phyloP scores from a whole-genome alignment of 2,888 invertebrate species.

The Empis livida region DNA sequence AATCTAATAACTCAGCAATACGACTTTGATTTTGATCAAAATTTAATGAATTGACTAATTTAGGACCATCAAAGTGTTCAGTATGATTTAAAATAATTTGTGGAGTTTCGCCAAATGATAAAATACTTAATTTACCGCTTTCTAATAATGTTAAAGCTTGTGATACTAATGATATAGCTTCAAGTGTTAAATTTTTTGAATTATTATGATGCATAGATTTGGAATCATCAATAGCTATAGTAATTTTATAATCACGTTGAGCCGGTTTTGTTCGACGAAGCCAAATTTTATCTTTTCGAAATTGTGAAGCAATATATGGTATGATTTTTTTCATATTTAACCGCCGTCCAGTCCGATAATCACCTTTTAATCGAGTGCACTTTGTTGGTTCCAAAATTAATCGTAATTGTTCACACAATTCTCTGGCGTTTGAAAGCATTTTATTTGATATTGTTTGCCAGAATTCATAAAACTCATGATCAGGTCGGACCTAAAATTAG shows the following conservation, averaged over 20 bases:
- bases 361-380: constrained; percentile 82
- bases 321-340: constrained; percentile 97
- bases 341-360: constrained; percentile 90
- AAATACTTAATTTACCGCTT: constrained; percentile 81
- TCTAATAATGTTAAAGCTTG: constrained; percentile 85
- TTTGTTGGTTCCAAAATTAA: constrained; percentile 92
- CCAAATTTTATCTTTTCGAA: constrained; percentile 99
- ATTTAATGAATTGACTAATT: constrained; percentile 63
- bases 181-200: constrained; percentile 84
- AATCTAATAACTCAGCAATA: constrained; percentile 70
- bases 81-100: constrained; percentile 83
- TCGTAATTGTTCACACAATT: constrained; percentile 85
- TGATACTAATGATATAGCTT: constrained; percentile 83
- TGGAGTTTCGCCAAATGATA: constrained; percentile 80
- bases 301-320: constrained; percentile 97
- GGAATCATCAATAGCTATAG: constrained; percentile 94
- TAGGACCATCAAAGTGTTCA: constrained; percentile 67
- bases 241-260: constrained; percentile 90
- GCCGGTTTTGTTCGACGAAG: constrained; percentile 88
- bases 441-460: constrained; percentile 33
- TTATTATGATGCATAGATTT: constrained; percentile 79
- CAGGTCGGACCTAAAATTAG: constrained; percentile 18
- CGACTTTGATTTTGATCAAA: constrained; percentile 86
- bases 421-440: constrained; percentile 51
- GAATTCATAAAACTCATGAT: constrained; percentile 27